phyloP scores from a whole-genome alignment of 2,113 vertebrate species.

The sheep (Ovis aries) region ARS-UI_Ramb_v3.0 NC_056063.1:14921001-14921500 shows the following conservation, averaged over 20 bases:
- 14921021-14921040: slow-evolving; percentile 26
- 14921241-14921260: neutral
- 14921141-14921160: neutral
- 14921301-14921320: neutral
- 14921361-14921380: neutral
- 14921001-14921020: neutral
- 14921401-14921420: slow-evolving; percentile 1
- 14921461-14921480: neutral
- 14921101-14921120: slow-evolving; percentile 37
- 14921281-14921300: neutral
- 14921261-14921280: neutral
- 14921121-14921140: neutral
- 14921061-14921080: slow-evolving; percentile 29
- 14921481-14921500: neutral
- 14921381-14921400: neutral
- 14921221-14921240: neutral
- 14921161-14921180: neutral
- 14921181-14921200: neutral
- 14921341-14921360: neutral
- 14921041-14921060: neutral
- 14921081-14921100: neutral
- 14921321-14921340: neutral
- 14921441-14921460: neutral
- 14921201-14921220: neutral
- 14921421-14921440: neutral